Percentiles rank a stretch among this genome's conserved stretches.
Conservation (phyloP, 64 coral and sea anemone genomes). For the Actinia tenebrosa region DNA sequence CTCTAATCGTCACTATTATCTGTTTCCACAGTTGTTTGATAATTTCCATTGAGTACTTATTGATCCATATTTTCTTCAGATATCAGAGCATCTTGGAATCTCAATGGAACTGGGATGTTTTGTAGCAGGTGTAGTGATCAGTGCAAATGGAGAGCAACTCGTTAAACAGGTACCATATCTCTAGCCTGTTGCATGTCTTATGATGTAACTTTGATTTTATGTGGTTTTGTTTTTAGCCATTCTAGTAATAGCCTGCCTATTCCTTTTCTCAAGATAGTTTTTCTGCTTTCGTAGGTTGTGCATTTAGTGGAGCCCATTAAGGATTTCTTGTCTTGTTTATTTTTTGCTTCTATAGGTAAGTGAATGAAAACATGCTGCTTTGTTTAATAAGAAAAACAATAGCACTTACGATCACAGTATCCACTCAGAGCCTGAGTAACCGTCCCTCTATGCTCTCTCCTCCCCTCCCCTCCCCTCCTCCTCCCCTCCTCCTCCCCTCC, state of each 20-base stretch:
- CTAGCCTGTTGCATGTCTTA: not conserved
- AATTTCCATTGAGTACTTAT: too few species aligned
- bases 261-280: not conserved
- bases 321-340: conserved; percentile 90
- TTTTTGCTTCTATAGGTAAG: conserved; percentile 97
- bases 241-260: not conserved
- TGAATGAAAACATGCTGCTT: not conserved
- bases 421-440: too few species aligned
- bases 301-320: conserved; percentile 77
- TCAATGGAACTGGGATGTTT: conserved; percentile 99
- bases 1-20: too few species aligned
- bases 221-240: not conserved
- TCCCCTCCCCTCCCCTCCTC: too few species aligned
- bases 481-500: too few species aligned
- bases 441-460: too few species aligned
- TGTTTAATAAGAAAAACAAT: not conserved
- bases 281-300: conserved; percentile 44
- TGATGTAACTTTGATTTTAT: too few species aligned
- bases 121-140: conserved; percentile 87
- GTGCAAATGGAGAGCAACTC: conserved; percentile 79
- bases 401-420: too few species aligned
- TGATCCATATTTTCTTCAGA: conserved; percentile 24
- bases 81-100: conserved; percentile 91
- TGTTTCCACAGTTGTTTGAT: too few species aligned
- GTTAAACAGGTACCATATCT: conserved; percentile 61